Evolutionary conservation across 2,888 invertebrate species (phyloP).

Genomic region (Epinotia bilunana): DNA sequence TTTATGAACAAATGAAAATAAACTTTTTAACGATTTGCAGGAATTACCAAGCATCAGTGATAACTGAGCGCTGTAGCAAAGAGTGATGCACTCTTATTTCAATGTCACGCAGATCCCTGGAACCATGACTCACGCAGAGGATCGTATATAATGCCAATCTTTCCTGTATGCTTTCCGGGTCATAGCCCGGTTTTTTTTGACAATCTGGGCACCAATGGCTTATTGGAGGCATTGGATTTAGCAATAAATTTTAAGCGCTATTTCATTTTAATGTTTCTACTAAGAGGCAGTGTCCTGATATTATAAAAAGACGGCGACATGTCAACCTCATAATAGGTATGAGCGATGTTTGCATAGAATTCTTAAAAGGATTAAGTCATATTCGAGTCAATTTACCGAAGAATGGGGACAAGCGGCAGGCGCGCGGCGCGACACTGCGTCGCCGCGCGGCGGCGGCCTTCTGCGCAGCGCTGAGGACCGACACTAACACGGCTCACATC

Average conservation of each 20-base stretch:
- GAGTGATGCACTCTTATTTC: constrained; percentile 41
- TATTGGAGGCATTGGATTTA: neutral
- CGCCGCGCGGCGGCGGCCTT: constrained; percentile 53
- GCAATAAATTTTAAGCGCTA: neutral
- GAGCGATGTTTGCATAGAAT: constrained; percentile 61
- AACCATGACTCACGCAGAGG: constrained; percentile 37
- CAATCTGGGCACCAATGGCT: neutral
- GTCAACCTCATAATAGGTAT: constrained; percentile 40
- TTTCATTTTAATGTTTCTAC: neutral
- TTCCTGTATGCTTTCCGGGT: constrained; percentile 15
- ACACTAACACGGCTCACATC: constrained; percentile 53
- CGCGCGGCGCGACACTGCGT: constrained; percentile 65
- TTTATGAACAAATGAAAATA: constrained; percentile 58
- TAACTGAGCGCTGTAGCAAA: constrained; percentile 39
- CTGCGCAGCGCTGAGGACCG: constrained; percentile 31
- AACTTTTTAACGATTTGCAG: constrained; percentile 50
- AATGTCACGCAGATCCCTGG: constrained; percentile 39
- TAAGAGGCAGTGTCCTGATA: neutral
- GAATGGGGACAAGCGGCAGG: constrained; percentile 75
- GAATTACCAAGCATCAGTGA: constrained; percentile 36
- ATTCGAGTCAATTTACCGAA: constrained; percentile 71
- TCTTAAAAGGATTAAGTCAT: constrained; percentile 78
- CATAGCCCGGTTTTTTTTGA: neutral
- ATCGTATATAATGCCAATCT: constrained; percentile 25
- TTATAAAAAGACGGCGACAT: neutral